Conservation (phyloP, 1,140 invertebrate species). For the Argopecten irradians region DNA sequence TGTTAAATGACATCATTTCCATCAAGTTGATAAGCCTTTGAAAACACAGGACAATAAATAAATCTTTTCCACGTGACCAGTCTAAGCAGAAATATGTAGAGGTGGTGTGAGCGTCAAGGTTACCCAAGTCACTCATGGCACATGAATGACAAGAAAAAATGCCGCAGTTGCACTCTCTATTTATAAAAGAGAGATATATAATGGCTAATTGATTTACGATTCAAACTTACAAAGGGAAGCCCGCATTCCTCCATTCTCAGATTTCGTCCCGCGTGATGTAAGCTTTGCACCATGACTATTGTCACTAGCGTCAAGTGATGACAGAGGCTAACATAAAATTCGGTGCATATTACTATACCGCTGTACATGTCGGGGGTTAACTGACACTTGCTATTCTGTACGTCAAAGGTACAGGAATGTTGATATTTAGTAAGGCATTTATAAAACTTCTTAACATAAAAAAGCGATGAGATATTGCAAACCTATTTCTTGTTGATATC, state of each 20-base stretch:
- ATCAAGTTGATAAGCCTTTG: not conserved
- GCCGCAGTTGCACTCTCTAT: not conserved
- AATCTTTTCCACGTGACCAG: not conserved
- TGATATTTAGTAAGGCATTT: not conserved
- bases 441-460: not conserved
- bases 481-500: too few relatives aligned
- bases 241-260: not conserved
- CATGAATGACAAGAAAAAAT: conserved; percentile 23
- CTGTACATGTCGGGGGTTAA: not conserved
- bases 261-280: not conserved
- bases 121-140: not conserved
- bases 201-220: conserved; percentile 10
- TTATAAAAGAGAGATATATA: conserved; percentile 6
- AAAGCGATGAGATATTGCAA: not conserved
- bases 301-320: not conserved
- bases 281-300: not conserved
- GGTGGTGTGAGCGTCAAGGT: not conserved
- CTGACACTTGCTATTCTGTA: not conserved
- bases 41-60: not conserved
- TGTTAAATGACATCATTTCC: not conserved
- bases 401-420: not conserved
- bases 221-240: not conserved
- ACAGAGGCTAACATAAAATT: not conserved
- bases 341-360: not conserved
- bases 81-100: not conserved